Percentiles rank a stretch among this genome's conserved stretches.
These are phyloP conservation scores for Melipona beecheii DNA, from an alignment of 2,888 invertebrate species.

Conservation along the genomic window DNA sequence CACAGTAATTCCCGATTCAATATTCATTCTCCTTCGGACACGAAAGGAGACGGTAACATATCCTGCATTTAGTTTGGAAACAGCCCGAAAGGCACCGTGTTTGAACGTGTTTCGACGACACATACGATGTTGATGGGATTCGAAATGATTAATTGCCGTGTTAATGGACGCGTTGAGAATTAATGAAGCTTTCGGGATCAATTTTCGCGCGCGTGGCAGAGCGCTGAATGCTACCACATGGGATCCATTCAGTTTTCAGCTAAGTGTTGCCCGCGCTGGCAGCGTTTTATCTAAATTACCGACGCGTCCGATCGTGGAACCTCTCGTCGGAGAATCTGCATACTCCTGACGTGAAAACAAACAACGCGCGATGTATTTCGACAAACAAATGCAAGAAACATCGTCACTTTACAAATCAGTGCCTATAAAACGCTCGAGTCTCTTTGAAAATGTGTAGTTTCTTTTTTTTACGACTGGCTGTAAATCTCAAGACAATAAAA, in stretches of 20 bases:
- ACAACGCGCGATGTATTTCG: no score
- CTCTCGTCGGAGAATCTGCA: neutral
- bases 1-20: no score
- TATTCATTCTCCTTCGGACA: no score
- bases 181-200: slow-evolving; percentile 40
- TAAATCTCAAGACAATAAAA: no score
- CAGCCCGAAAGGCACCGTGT: neutral
- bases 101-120: slow-evolving; percentile 4
- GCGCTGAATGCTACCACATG: slow-evolving; percentile 4
- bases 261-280: neutral
- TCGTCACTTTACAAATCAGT: no score
- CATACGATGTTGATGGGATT: slow-evolving; percentile 29
- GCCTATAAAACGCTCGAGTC: no score
- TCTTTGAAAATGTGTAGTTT: no score
- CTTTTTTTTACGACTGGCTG: no score
- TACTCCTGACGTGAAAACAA: no score
- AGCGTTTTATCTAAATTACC: neutral
- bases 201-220: slow-evolving; percentile 19
- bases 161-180: slow-evolving; percentile 38
- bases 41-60: neutral
- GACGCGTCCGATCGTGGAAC: neutral
- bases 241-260: neutral
- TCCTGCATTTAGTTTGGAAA: neutral
- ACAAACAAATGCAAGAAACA: no score
- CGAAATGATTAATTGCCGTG: slow-evolving; percentile 39